Conservation (phyloP, 2,888 invertebrate species). For the Scaptomyza tumidula region DNA sequence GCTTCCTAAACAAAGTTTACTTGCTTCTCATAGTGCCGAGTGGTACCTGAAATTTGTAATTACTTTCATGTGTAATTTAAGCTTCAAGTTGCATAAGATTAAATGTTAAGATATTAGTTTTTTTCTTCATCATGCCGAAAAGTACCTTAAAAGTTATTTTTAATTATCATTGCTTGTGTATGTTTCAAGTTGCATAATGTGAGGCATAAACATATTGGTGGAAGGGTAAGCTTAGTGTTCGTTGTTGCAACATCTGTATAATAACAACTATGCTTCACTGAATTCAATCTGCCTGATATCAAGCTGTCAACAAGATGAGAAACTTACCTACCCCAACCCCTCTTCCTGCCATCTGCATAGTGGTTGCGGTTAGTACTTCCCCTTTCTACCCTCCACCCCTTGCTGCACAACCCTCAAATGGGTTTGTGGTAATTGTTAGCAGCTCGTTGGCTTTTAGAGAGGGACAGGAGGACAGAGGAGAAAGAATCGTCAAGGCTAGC, state of each 20-base stretch:
- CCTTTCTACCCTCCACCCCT: background rate
- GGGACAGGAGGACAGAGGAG: background rate
- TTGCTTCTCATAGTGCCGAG: too few relatives aligned
- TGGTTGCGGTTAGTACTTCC: constrained; percentile 24
- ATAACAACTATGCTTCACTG: constrained; percentile 18
- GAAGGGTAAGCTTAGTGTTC: too few relatives aligned
- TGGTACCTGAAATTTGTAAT: background rate
- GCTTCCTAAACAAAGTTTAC: too few relatives aligned
- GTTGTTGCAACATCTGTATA: constrained; percentile 1
- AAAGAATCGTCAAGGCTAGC: constrained; percentile 38
- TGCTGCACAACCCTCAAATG: background rate
- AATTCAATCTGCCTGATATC: constrained; percentile 24
- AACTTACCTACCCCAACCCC: background rate
- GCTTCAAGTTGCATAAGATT: background rate
- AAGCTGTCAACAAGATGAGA: constrained; percentile 24
- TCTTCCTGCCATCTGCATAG: constrained; percentile 4
- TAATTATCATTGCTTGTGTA: too few relatives aligned
- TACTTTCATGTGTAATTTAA: background rate
- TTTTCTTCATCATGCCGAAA: too few relatives aligned
- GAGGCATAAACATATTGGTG: too few relatives aligned
- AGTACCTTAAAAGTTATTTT: too few relatives aligned
- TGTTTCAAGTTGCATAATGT: too few relatives aligned
- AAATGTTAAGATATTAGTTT: too few relatives aligned
- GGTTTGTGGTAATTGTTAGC: constrained; percentile 32
- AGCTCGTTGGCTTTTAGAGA: constrained; percentile 5